A percentile compares a stretch with the other conserved stretches of the same genome.
These are phyloP conservation scores for Sebastes fasciatus DNA, from an alignment of 2,113 vertebrate genomes.

Conservation along the genomic window DNA sequence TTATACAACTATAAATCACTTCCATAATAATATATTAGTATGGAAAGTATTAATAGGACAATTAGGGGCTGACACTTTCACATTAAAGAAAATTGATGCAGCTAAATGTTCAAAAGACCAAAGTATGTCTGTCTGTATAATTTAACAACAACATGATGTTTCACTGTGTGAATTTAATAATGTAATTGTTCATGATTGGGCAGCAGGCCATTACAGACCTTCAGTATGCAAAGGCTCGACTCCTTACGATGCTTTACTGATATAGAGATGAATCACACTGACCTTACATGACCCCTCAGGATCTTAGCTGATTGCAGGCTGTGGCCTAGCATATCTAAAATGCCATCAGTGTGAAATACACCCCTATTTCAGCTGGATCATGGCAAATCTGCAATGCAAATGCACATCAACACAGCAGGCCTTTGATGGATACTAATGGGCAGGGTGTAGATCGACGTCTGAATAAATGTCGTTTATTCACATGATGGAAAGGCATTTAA, in stretches of 20 bases:
- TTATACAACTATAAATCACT: background rate
- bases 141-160: background rate
- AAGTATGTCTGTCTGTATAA: background rate
- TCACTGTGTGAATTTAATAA: conserved; percentile 4
- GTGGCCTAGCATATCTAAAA: conserved; percentile 26
- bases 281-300: background rate
- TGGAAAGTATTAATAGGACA: background rate
- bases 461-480: background rate
- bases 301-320: conserved; percentile 15
- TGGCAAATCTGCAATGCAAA: background rate
- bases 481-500: background rate
- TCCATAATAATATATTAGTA: background rate
- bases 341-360: conserved; percentile 16
- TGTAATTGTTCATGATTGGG: background rate
- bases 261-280: conserved; percentile 24
- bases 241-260: background rate
- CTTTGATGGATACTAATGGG: background rate
- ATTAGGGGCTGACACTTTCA: background rate
- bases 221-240: background rate
- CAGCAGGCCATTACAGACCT: background rate
- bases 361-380: background rate
- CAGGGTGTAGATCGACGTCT: background rate
- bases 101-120: background rate
- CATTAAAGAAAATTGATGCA: background rate
- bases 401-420: background rate